These are phyloP conservation scores for Drosophila seguyi DNA, from an alignment of 1,140 invertebrate genomes.

Conservation along the genomic window DNA sequence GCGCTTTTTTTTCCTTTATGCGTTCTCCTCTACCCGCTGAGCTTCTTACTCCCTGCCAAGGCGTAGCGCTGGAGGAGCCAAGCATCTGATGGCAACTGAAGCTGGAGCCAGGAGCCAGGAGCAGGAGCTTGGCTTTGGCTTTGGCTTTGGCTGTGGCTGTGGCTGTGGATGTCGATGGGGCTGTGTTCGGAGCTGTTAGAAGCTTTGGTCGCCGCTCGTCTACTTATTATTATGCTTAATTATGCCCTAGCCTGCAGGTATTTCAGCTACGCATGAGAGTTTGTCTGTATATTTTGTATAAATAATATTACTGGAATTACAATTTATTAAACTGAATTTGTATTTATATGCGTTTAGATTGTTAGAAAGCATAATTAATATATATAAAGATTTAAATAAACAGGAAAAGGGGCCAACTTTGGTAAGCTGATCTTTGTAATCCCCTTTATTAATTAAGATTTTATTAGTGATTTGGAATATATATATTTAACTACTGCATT, in stretches of 20 bases:
- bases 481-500: too few species aligned
- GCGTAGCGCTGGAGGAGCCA: conserved; percentile 1
- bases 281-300: not conserved
- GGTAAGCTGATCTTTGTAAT: not conserved
- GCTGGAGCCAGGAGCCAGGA: conserved; percentile 15
- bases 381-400: not conserved
- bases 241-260: conserved; percentile 44
- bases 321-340: too few species aligned
- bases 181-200: conserved; percentile 41
- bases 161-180: too few species aligned
- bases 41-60: conserved; percentile 10
- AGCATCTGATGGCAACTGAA: conserved; percentile 12
- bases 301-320: not conserved
- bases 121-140: conserved; percentile 16
- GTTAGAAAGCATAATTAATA: not conserved
- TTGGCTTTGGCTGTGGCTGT: conserved; percentile 29
- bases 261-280: not conserved
- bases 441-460: not conserved
- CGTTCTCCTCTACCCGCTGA: not conserved
- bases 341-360: not conserved
- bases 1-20: conserved; percentile 38
- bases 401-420: not conserved
- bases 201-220: conserved; percentile 58
- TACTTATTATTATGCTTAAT: conserved; percentile 81
- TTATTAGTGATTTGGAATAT: not conserved